Percentiles rank a stretch among this genome's conserved stretches.
Evolutionary conservation across 53 echinoderm and acorn worm genomes (phyloP).

Genomic region (Henricia sp.): DNA sequence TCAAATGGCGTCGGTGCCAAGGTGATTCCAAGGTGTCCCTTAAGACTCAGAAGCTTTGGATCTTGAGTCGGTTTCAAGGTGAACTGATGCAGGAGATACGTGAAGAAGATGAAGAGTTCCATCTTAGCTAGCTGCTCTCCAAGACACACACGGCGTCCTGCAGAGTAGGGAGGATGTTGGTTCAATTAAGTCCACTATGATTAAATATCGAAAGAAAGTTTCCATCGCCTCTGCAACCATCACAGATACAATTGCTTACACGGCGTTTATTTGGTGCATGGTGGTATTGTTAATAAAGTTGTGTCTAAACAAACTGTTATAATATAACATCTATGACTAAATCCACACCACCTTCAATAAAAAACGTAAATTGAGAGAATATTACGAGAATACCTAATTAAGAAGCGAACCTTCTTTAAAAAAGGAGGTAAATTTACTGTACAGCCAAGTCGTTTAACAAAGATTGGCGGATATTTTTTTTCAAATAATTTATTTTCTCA

Average conservation of each 20-base stretch:
- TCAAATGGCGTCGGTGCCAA: conserved; percentile 36
- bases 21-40: conserved; percentile 48
- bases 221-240: neutral
- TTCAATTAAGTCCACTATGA: neutral
- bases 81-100: conserved; percentile 58
- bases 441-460: neutral
- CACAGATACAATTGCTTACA: neutral
- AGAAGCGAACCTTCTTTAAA: neutral
- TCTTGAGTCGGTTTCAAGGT: conserved; percentile 39
- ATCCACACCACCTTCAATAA: neutral
- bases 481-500: neutral
- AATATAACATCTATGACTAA: neutral
- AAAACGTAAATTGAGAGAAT: too few relatives aligned
- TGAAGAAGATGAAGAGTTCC: conserved; percentile 64
- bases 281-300: neutral
- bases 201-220: neutral
- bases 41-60: conserved; percentile 7
- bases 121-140: conserved; percentile 63
- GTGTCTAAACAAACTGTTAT: neutral
- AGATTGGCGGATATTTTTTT: neutral
- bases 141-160: conserved; percentile 56
- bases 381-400: too few relatives aligned
- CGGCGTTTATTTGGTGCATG: neutral
- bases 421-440: neutral
- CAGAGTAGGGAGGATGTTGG: neutral